Base-by-base conservation (phyloP, 2,113 vertebrate genomes). In the Coryphaenoides rupestris region DNA sequence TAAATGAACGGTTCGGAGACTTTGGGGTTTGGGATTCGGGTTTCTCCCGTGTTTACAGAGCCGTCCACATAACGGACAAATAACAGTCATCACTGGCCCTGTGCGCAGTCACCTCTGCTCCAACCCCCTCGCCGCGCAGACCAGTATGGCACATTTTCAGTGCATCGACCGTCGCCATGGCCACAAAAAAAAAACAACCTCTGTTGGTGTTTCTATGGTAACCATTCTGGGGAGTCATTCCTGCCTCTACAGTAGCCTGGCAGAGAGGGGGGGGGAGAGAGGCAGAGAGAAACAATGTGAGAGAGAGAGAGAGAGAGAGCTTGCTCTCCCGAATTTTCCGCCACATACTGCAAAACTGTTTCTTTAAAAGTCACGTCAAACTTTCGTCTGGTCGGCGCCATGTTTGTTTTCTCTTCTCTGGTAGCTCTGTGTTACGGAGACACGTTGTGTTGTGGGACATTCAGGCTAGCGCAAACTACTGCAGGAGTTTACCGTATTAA, bases 141-240 rank as follows among this genome's bases (percentile, higher is more conserved):
- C 59, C 74, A 70, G 60, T 55, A 26, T 66, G 68, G 65, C 68
- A 74, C 75, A 81, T 86, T 74, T 40, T 70, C 24, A 14, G 68
- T 6, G 75, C 83, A 86, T 81, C 80, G 79, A 71, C 76, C 45
- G 63, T 86, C 72, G 52, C 80, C 82, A 86, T 77, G 81, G 85
- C 69, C 80, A 82, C 84, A 76, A 81, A 84, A 81, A 81, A 86
- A 76, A 81, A 84, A 81, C 80, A 86, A 86, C 79, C 81, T 82
- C 76, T 74, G 73, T 68, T 70, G 56, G 76, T 76, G 89, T 92
- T 86, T 78, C 82, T 47, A 90, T 88, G 81, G 89, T 74, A 80
- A 92, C 89, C 63, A 75, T 73, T 80, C 74, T 19, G 76, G 73
- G 70, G 77, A 87, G 83, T 82, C 70, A 87, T 89, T 79, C 78